phyloP scores from a whole-genome alignment of 2,888 invertebrate genomes.

The Rotaria socialis region DNA sequence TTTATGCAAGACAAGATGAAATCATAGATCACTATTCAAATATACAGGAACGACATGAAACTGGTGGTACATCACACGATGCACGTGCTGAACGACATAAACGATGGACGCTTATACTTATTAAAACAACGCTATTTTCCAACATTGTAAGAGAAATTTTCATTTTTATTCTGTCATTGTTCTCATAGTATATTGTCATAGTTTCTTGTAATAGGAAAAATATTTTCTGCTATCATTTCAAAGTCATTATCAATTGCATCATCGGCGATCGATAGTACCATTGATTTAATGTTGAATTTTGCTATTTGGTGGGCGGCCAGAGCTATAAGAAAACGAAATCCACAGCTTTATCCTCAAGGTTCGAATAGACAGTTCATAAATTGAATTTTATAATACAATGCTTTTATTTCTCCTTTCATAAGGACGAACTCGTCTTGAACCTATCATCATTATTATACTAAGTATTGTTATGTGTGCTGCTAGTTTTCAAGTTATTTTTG shows the following conservation, averaged over 20 bases:
- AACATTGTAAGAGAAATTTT: background rate
- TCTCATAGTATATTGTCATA: background rate
- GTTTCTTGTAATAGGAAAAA: background rate
- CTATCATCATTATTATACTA: slow-evolving; percentile 59
- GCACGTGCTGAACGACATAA: background rate
- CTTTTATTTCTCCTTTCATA: background rate
- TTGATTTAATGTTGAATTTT: slow-evolving; percentile 50
- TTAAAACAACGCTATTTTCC: background rate
- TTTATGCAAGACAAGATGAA: background rate
- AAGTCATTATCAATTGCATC: slow-evolving; percentile 25
- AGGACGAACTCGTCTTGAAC: slow-evolving; percentile 60
- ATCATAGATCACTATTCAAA: background rate
- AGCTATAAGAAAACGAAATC: slow-evolving; percentile 58
- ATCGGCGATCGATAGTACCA: background rate
- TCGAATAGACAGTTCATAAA: background rate
- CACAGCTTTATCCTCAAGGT: slow-evolving; percentile 61
- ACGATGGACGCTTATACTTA: background rate
- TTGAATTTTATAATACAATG: background rate
- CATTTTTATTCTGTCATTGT: background rate
- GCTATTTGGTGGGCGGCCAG: slow-evolving; percentile 54
- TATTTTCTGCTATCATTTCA: background rate
- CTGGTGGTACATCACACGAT: background rate
- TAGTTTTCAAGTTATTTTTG: slow-evolving; percentile 59
- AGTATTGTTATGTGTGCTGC: slow-evolving; percentile 62
- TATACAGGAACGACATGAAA: background rate